Evolutionary conservation across 1,140 invertebrate genomes (phyloP).

Genomic region (Trichomalopsis sarcophagae): DNA sequence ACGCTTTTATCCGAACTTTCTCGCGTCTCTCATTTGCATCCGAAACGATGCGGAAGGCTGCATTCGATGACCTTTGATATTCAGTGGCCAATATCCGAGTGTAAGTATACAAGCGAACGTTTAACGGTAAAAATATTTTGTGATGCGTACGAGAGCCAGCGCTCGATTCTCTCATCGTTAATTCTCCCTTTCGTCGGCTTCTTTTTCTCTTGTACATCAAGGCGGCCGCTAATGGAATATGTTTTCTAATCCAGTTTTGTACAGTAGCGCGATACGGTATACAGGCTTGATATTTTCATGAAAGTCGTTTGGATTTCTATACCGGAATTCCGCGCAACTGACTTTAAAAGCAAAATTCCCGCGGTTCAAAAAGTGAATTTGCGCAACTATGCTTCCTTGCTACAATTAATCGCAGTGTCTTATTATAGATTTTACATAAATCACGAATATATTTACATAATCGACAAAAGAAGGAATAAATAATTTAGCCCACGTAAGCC

Average conservation of each 20-base stretch:
- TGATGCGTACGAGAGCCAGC: not conserved
- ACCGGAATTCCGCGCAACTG: not conserved
- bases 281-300: not conserved
- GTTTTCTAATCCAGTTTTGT: not conserved
- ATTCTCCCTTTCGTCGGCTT: not conserved
- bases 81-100: not conserved
- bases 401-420: not conserved
- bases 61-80: not conserved
- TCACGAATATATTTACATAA: not conserved
- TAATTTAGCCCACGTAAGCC: not conserved
- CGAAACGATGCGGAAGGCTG: not conserved
- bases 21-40: not conserved
- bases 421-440: not conserved
- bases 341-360: not conserved
- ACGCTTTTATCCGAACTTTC: not conserved
- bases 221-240: not conserved
- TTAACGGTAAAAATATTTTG: not conserved
- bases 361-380: not conserved
- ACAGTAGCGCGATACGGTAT: not conserved
- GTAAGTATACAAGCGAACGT: not conserved
- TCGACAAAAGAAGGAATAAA: constrained; percentile 1
- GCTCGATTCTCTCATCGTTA: not conserved
- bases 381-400: not conserved
- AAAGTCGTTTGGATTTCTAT: not conserved
- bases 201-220: not conserved